Evolutionary conservation across 2,888 invertebrate genomes (phyloP), one percentile per base, ranked within the genome.

Genomic region (Altica lythri): DNA sequence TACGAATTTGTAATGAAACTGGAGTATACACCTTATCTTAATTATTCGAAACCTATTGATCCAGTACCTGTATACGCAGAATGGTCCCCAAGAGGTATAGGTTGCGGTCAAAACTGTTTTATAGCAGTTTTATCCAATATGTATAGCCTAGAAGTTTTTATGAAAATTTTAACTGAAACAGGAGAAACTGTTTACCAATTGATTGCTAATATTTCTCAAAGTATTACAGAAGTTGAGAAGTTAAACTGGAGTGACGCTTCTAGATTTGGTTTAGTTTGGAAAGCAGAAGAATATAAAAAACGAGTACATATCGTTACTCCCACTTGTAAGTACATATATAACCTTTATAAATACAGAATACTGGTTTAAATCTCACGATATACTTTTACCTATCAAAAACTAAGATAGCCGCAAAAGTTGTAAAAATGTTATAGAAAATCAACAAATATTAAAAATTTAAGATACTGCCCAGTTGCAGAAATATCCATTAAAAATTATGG

Each of bases 81-180:
- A 18, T 75, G 74, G 75, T 73, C 73, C 9, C 70, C 72, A 1
- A 55, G 58, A 35, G 68, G 66, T 17, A 58, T 73, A 56, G 62
- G 69, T 13, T 63, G 61, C 5, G 64, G 65, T 50, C 59, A 60
- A 16, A 62, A 67, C 37, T 68, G 69, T 55, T 59, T 67, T 12
- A 48, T 73, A 29, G 74, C 68, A 19, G 59, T 70, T 12, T 53
- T 74, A 34, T 70, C 69, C 18, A 73, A 70, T 61, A 55, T 67
- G 6, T 64, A 70, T 27, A 66, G 67, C 49, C 61, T 76, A 51
- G 70, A 71, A 63, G 65, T 75, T 43, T 72, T 69, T 60, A 60
- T 64, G 8, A 66, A 63, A 58, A 57, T 43, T 16, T 17, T 66
- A 8, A 65, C 70, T 55, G 66, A 68, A 49, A 65, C 61, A 27